Evolutionary conservation across 2,888 invertebrate species (phyloP), one percentile per base, ranked within the genome.

Genomic region (Troides oblongomaculatus): DNA sequence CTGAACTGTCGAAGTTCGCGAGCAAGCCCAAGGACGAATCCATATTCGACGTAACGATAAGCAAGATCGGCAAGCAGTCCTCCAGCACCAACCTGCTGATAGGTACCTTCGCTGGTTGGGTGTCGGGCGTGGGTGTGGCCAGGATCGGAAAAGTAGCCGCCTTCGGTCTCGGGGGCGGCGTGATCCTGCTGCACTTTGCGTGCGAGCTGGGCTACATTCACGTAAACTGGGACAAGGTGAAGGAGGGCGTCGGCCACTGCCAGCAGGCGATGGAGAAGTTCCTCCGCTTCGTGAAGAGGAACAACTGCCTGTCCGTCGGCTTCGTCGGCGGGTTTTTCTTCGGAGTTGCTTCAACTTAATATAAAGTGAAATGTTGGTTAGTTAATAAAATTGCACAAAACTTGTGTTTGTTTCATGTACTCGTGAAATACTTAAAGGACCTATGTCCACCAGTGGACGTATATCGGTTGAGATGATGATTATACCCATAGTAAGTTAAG

Each of bases 71-170:
- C n/a, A 77, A 78, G 17, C 81, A 77, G 36, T 85, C 80, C 25
- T 83, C 84, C 12, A 84, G 80, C 39, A 86, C 84, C 66, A 84
- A 87, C 60, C 73, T 92, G 1, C 68, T 86, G 10, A 59, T 89
- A 18, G 92, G 92, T 0, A 89, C 90, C 0, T 21, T 85, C 0
- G 75, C 83, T 14, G 91, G 92, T 0, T 91, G 97, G 97, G 81
- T 95, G 30, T 94, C 96, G 14, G 97, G 97, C 17, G 94, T 95
- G 74, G 86, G 96, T 21, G 94, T 96, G 39, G 94, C 96, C 88
- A 97, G 96, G 88, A 94, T 98, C 66, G 98, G 98, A 0, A 97
- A 97, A 89, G 93, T 96, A 23, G 97, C 97, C 0, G 98, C 98
- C 0, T 95, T 97, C 70, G 96, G 97, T 0, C 90, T 98, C 57